These are phyloP conservation scores for Mizuhopecten yessoensis DNA, from an alignment of 1,140 invertebrate species.

Conservation along the genomic window DNA sequence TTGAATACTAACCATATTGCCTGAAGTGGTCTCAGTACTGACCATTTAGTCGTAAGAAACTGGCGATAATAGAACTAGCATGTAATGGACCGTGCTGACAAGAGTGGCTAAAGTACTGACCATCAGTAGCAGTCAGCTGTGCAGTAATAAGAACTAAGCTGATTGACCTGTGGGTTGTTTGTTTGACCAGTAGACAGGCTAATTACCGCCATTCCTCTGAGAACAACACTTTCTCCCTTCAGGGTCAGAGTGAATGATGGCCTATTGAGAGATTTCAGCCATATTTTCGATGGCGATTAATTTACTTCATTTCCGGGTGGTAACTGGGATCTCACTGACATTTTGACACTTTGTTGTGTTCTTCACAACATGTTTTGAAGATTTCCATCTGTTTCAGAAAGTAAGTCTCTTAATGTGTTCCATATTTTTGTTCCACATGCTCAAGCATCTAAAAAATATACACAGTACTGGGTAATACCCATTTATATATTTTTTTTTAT, in stretches of 20 bases:
- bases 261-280: neutral
- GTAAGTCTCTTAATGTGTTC: neutral
- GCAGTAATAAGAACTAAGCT: neutral
- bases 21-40: no score
- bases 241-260: neutral
- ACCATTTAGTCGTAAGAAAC: no score
- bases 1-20: no score
- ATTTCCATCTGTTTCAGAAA: neutral
- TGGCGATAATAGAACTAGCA: neutral
- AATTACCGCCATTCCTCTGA: neutral
- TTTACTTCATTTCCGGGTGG: neutral
- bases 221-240: neutral
- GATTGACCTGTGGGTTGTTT: conserved; percentile 6
- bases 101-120: neutral
- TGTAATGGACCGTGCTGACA: neutral
- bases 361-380: conserved; percentile 21
- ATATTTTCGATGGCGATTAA: neutral
- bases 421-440: neutral
- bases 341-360: conserved; percentile 6
- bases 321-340: neutral
- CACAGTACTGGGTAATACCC: no score
- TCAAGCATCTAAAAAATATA: no score
- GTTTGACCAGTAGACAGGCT: neutral
- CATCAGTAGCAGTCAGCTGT: neutral
- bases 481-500: no score